These are phyloP conservation scores for Cartodere bifasciata DNA, from an alignment of 2,888 invertebrate genomes.

Conservation along the genomic window DNA sequence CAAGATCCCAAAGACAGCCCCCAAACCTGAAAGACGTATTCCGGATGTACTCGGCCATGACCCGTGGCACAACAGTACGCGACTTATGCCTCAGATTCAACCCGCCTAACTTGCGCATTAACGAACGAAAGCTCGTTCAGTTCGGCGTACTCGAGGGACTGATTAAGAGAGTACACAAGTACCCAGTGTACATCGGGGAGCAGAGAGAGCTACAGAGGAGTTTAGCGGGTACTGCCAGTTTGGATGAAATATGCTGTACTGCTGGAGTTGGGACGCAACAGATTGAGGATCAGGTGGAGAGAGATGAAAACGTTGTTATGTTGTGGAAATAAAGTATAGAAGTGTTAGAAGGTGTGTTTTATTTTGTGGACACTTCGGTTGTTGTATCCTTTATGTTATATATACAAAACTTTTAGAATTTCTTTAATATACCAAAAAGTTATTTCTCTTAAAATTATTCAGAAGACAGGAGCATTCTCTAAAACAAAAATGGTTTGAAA, in stretches of 20 bases:
- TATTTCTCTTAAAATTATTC: too few relatives aligned
- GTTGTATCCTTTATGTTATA: too few relatives aligned
- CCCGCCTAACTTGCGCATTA: constrained; percentile 61
- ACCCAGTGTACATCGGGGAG: constrained; percentile 30
- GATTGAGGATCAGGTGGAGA: constrained; percentile 71
- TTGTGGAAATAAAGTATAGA: constrained; percentile 77
- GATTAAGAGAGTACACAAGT: constrained; percentile 67
- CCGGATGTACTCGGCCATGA: constrained; percentile 53
- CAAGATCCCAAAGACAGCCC: constrained; percentile 31
- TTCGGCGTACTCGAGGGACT: constrained; percentile 79
- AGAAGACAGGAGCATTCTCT: too few relatives aligned
- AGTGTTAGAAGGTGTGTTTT: too few relatives aligned
- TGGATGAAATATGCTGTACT: constrained; percentile 85
- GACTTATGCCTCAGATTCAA: constrained; percentile 57
- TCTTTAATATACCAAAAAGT: too few relatives aligned
- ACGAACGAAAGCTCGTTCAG: constrained; percentile 71
- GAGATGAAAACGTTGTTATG: constrained; percentile 67
- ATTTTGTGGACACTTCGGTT: too few relatives aligned
- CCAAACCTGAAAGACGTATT: constrained; percentile 46
- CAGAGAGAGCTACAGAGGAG: constrained; percentile 41
- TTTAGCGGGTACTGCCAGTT: constrained; percentile 68
- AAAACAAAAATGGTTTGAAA: too few relatives aligned
- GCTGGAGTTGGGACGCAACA: constrained; percentile 61
- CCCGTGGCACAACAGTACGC: constrained; percentile 54
- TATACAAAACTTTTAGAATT: too few relatives aligned